Base-by-base conservation (phyloP, 30 jellyfish, hydroid and myxozoan genomes). In the Cassiopea xamachana region DNA sequence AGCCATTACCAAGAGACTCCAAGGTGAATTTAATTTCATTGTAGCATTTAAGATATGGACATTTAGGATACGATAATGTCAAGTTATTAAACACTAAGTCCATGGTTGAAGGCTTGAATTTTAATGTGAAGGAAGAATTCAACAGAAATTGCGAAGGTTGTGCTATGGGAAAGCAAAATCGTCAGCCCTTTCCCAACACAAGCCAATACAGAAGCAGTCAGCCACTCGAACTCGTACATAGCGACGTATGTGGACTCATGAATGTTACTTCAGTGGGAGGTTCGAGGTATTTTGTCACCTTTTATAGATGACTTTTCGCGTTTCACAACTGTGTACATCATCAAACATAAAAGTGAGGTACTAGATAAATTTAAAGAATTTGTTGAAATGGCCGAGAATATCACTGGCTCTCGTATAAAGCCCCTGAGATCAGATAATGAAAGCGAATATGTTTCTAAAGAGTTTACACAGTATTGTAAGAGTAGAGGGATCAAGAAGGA, bases 161-260 rank as follows among this genome's bases (percentile, higher is more conserved):
- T 79, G 95, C 95, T 1, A 7, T 64, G 60, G 95, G 95, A 27
- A 88, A 88, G 59, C 86, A 59, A 51, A 15, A 67, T 45, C 61
- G 90, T 2, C 43, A 88, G 48, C 84, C 90, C 2, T 88, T 88
- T 73, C 79, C 95, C 46, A 88, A 67, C 46, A 77, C 44, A n/a
- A 18, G 85, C 18, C 27, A 18, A 60, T 27, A 64, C 16, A 78
- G 50, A 6, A 62, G 61, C 45, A 12, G 73, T 48, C 79, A 79
- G 64, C 77, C 79, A 46, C 86, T 88, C 2, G 92, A 79, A 39
- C 79, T 77, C 5, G 46, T 88, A 1, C 91, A 77, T 75, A 77
- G 92, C 69, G 95, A 88, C 79, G 92, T 88, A 18, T 88, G 95
- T 88, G 95, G 95, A 1, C 91, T 92, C 4, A 77, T 88, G 91